phyloP scores from a whole-genome alignment of 1,140 invertebrate species.

The Cryptotermes secundus region DNA sequence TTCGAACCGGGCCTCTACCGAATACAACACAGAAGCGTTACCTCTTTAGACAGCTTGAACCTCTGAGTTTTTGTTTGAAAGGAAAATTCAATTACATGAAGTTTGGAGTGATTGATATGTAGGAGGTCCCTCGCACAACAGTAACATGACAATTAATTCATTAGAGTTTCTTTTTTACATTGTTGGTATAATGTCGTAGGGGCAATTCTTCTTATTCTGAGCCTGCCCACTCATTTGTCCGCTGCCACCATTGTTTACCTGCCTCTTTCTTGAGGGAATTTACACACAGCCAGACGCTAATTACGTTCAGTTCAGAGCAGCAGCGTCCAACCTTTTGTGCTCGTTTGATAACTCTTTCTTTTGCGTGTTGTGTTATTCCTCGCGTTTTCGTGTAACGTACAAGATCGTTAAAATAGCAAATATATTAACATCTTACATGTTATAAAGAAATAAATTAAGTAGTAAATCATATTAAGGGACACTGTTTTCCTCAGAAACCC shows the following conservation, averaged over 20 bases:
- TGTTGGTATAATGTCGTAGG: neutral
- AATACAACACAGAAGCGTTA: too few species aligned
- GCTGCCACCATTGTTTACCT: neutral
- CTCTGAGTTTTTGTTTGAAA: too few species aligned
- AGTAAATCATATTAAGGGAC: too few species aligned
- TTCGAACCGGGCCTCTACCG: too few species aligned
- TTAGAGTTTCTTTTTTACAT: neutral
- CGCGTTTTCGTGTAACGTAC: neutral
- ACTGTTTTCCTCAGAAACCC: too few species aligned
- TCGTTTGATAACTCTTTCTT: neutral
- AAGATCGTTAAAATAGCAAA: too few species aligned
- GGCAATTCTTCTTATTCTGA: neutral
- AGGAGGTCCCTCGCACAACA: neutral
- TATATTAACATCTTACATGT: too few species aligned
- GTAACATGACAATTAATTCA: neutral
- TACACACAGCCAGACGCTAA: neutral
- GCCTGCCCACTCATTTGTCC: neutral
- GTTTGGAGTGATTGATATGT: neutral
- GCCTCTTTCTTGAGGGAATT: neutral
- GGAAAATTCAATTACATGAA: constrained; percentile 2
- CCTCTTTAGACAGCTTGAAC: too few species aligned
- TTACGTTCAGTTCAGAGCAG: neutral
- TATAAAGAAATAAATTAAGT: too few species aligned
- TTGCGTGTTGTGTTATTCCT: neutral
- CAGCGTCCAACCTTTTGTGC: neutral